These are phyloP conservation scores for Dendrolimus punctatus DNA, from an alignment of 1,140 invertebrate genomes.

Conservation along the genomic window DNA sequence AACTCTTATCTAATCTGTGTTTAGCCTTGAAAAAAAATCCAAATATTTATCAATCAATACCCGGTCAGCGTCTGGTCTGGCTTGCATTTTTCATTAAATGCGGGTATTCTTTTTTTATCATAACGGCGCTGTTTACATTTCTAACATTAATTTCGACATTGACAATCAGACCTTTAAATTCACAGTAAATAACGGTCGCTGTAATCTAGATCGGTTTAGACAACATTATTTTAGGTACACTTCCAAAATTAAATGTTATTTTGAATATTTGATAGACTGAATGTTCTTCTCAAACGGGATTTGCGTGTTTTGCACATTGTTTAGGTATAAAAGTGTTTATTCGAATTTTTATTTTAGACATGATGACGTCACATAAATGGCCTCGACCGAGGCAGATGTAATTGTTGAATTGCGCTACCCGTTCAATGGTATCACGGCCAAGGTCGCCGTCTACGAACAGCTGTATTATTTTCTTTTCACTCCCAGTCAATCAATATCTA, in stretches of 20 bases:
- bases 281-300: too few species aligned
- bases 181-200: too few species aligned
- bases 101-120: too few species aligned
- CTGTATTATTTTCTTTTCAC: constrained; percentile 25
- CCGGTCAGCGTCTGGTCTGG: constrained; percentile 3
- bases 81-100: too few species aligned
- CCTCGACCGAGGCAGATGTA: constrained; percentile 51
- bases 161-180: too few species aligned
- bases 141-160: too few species aligned
- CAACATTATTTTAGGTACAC: too few species aligned
- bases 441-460: constrained; percentile 40
- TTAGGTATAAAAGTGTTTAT: background rate
- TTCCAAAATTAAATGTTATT: too few species aligned
- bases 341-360: background rate
- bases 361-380: constrained; percentile 17
- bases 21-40: constrained; percentile 10
- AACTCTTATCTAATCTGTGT: constrained; percentile 6
- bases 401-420: constrained; percentile 52
- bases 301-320: too few species aligned
- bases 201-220: too few species aligned
- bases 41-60: constrained; percentile 12
- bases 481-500: constrained; percentile 3
- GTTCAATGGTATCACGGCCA: constrained; percentile 55
- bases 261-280: too few species aligned
- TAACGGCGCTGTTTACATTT: too few species aligned